Percentiles rank a stretch among this genome's conserved stretches.
These are phyloP conservation scores for Sclerurus mexicanus DNA, from an alignment of 2,113 vertebrate genomes.

Conservation along the genomic window DNA sequence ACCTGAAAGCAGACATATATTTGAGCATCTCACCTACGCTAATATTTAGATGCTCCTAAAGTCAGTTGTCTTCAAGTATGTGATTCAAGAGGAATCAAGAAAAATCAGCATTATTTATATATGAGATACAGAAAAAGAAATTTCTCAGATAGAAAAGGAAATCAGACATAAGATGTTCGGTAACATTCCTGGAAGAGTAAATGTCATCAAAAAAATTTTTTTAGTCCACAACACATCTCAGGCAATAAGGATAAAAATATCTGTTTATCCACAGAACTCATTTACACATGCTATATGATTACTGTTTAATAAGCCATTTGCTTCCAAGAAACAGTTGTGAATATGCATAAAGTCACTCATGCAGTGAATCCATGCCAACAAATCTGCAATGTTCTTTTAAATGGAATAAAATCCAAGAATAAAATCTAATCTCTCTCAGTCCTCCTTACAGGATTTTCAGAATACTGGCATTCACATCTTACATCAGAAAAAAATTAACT, in stretches of 20 bases:
- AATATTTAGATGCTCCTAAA: neutral
- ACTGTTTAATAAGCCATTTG: slow-evolving; percentile 32
- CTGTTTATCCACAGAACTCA: neutral
- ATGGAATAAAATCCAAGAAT: neutral
- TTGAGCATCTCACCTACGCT: neutral
- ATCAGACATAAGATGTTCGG: neutral
- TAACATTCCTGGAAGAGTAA: neutral
- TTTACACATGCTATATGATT: neutral
- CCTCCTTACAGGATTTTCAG: neutral
- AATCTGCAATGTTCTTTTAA: neutral
- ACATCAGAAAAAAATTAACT: neutral
- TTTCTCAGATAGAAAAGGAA: neutral
- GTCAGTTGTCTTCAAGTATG: neutral
- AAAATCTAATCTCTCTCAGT: neutral
- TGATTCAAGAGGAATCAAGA: neutral
- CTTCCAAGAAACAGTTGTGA: slow-evolving; percentile 18
- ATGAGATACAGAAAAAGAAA: neutral
- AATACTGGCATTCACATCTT: neutral
- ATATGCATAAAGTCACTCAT: slow-evolving; percentile 29
- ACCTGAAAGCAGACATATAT: neutral
- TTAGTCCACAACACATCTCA: neutral
- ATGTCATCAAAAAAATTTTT: neutral
- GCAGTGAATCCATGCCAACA: neutral
- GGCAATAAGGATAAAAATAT: neutral
- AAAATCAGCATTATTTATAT: neutral